Percentiles rank a stretch among this genome's conserved stretches.
phyloP scores from a whole-genome alignment of 53 echinoderm and acorn worm species.

The Mesocentrotus franciscanus region DNA sequence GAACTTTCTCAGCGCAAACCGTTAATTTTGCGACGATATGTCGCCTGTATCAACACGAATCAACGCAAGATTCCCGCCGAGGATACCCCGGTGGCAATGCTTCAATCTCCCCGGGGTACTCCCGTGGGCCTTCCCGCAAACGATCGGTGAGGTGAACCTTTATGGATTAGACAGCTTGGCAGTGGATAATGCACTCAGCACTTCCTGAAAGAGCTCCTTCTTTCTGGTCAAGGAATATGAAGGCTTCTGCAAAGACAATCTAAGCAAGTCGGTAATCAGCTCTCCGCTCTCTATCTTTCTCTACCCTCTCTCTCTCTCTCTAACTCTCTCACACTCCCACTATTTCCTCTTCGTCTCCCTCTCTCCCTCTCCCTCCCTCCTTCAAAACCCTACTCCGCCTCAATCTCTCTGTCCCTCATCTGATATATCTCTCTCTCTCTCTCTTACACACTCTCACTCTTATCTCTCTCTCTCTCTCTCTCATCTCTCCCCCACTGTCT shows the following conservation, averaged over 20 bases:
- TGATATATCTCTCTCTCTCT: too few relatives aligned
- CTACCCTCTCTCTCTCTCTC: too few relatives aligned
- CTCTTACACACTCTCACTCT: too few relatives aligned
- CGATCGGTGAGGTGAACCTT: background rate
- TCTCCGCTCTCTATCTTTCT: too few relatives aligned
- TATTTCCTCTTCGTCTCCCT: too few relatives aligned
- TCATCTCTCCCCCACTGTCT: too few relatives aligned
- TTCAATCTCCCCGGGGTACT: background rate
- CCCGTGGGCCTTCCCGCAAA: conserved; percentile 7
- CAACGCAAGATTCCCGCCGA: conserved; percentile 22
- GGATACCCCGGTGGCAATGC: background rate
- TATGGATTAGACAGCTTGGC: background rate
- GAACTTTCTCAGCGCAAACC: conserved; percentile 10
- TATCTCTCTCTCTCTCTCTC: too few relatives aligned
- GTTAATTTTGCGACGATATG: conserved; percentile 40
- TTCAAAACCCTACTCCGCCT: too few relatives aligned
- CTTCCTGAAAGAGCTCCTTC: background rate
- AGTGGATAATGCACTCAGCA: conserved; percentile 27
- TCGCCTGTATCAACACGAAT: conserved; percentile 33
- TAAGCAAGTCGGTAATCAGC: background rate
- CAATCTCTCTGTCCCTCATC: too few relatives aligned
- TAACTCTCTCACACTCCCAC: too few relatives aligned
- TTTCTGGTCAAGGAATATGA: background rate
- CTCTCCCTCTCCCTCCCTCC: too few relatives aligned
- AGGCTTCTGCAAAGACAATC: background rate